phyloP scores from a whole-genome alignment of 2,113 vertebrate genomes.

The Irena cyanogastra region DNA sequence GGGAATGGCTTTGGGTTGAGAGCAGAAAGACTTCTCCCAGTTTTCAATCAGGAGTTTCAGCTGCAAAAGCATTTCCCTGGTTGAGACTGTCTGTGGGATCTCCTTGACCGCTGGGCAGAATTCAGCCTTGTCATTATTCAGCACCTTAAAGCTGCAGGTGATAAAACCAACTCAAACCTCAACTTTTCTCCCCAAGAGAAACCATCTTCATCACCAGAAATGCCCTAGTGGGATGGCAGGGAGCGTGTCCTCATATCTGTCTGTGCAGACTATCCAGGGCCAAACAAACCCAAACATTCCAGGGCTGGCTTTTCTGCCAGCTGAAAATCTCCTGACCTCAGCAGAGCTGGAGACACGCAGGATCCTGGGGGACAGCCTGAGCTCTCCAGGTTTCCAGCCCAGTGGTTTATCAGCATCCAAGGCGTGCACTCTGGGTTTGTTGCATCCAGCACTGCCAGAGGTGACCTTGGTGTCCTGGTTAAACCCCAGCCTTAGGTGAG shows the following conservation, averaged over 20 bases:
- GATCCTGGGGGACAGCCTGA: not conserved
- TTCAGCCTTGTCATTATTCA: not conserved
- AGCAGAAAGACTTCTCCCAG: not conserved
- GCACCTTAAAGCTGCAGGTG: not conserved
- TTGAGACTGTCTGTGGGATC: not conserved
- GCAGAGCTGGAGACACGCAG: fast-evolving
- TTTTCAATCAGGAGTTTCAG: not conserved
- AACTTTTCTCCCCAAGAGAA: not conserved
- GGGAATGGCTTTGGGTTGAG: not conserved
- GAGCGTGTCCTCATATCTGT: not conserved
- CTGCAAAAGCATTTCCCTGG: not conserved
- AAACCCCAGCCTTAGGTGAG: not conserved
- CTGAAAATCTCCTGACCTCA: not conserved
- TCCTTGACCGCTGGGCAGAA: not conserved
- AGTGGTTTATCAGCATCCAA: not conserved
- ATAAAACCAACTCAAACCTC: not conserved
- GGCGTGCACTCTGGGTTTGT: not conserved
- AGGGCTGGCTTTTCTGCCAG: not conserved
- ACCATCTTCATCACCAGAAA: not conserved
- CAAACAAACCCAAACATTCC: not conserved
- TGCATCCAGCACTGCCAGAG: not conserved
- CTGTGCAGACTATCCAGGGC: not conserved
- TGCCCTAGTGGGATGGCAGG: fast-evolving
- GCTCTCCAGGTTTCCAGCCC: not conserved
- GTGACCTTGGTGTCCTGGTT: not conserved